phyloP scores from a whole-genome alignment of 2,113 vertebrate genomes.

The Psilopogon haemacephalus region DNA sequence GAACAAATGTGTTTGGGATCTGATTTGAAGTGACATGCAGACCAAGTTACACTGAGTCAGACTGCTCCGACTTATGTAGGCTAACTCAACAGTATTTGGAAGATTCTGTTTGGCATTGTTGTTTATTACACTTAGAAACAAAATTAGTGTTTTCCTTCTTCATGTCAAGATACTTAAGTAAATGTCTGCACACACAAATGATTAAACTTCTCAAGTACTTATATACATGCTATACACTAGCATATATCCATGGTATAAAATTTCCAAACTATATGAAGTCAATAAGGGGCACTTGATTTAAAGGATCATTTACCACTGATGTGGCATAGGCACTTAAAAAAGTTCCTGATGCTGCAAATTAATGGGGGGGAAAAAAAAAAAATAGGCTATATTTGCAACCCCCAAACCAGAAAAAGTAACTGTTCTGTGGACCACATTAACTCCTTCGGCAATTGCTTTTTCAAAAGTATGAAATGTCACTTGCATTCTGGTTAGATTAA shows the following conservation, averaged over 20 bases:
- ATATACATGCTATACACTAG: neutral
- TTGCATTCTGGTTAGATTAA: neutral
- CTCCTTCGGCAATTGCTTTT: neutral
- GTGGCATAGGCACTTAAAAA: neutral
- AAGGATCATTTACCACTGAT: neutral
- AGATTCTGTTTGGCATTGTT: neutral
- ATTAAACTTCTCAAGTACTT: neutral
- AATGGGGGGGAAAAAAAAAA: neutral
- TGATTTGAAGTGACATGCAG: neutral
- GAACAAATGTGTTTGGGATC: neutral
- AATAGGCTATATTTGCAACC: neutral
- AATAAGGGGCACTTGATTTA: neutral
- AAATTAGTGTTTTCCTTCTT: neutral
- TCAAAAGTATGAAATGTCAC: neutral
- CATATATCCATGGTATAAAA: neutral
- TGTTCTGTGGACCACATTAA: neutral
- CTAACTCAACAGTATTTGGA: neutral
- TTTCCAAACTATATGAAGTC: neutral
- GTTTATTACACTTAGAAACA: neutral
- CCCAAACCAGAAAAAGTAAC: neutral
- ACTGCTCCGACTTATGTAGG: neutral
- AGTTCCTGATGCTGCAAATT: neutral
- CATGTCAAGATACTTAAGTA: neutral
- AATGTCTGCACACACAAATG: neutral
- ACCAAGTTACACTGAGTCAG: neutral